Percentiles rank a stretch among this genome's conserved stretches.
Evolutionary conservation across 1,140 invertebrate genomes (phyloP).

Genomic region (Pachyrhynchus sulphureomaculatus): DNA sequence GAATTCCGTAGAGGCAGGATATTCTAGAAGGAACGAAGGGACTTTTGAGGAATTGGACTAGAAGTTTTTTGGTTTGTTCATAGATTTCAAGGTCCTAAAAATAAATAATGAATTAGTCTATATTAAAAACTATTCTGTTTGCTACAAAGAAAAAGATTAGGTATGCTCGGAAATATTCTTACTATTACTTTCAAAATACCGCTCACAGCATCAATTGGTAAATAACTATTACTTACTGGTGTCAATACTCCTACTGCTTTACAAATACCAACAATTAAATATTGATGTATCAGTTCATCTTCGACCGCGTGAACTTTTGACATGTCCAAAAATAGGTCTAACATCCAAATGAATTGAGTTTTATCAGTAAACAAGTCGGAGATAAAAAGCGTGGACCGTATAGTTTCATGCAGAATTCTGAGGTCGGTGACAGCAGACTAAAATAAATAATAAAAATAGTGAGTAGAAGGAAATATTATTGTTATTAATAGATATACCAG

Average conservation of each 20-base stretch:
- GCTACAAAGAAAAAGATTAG: too few relatives aligned
- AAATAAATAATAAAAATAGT: slow-evolving; percentile 12
- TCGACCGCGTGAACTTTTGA: slow-evolving; percentile 63
- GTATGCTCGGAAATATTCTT: too few relatives aligned
- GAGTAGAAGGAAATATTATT: too few relatives aligned
- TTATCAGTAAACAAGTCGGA: slow-evolving; percentile 74
- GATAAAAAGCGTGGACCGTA: slow-evolving; percentile 66
- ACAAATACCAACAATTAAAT: slow-evolving; percentile 67
- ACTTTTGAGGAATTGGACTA: slow-evolving; percentile 66
- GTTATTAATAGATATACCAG: too few relatives aligned
- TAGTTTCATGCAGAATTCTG: slow-evolving; percentile 64
- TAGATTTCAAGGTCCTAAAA: slow-evolving; percentile 57
- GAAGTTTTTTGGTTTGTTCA: slow-evolving; percentile 64
- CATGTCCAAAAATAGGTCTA: slow-evolving; percentile 66
- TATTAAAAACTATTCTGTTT: too few relatives aligned
- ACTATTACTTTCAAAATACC: too few relatives aligned
- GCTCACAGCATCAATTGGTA: too few relatives aligned
- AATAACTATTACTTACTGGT: slow-evolving; percentile 49
- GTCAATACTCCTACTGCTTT: slow-evolving; percentile 69
- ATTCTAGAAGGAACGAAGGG: slow-evolving; percentile 66
- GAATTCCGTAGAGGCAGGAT: slow-evolving; percentile 69
- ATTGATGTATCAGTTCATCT: slow-evolving; percentile 71
- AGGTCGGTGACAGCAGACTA: slow-evolving; percentile 29
- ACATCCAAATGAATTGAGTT: slow-evolving; percentile 73
- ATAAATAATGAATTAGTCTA: neutral